Base-by-base conservation (phyloP, 2,888 invertebrate genomes). In the Cheilosia scutellata region DNA sequence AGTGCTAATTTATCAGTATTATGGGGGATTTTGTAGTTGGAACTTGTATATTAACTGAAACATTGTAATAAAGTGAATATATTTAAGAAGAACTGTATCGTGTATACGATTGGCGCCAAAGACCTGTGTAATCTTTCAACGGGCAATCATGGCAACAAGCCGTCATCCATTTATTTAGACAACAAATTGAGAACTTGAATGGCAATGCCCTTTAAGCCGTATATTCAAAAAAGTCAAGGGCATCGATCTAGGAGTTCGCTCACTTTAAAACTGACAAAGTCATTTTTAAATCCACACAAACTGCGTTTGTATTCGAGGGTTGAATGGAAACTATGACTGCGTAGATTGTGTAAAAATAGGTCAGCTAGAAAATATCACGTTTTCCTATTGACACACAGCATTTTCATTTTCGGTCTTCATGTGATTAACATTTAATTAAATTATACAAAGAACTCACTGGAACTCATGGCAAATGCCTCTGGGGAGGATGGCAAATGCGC, bases 341-440 rank as follows among this genome's bases (percentile, higher is more conserved):
- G 25, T 33, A 49, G 16, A 40, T 13, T 33, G 44, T 7, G 37
- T 51, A 42, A 72, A 74, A 55, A 44, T 74, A 44, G 74, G 74
- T 74, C 74, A 75, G 58, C 65, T 66, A 13, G 40, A 9, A 75
- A 58, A 58, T 40, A 57, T 42, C 57, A 75, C 65, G 75, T 75
- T 65, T 63, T 37, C n/a, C 16, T 37, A 53, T 25, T 37, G 63
- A 29, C 44, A 55, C 55, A 40, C 44, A 40, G 16, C 5, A 2
- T 47, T 20, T 25, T 51, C 25, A 37, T 49, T 60, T 63, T 5
- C 16, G 53, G 29, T 25, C 25, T 33, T 6, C n/a, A 25, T 74
- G 53, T 55, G 44, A 63, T 63, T 55, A 33, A 55, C 33, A 63
- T 74, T 63, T 55, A 63, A 63, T 57, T 74, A 63, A 75, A 75